These are phyloP conservation scores for Lasioglossum vierecki DNA, from an alignment of 2,888 invertebrate genomes.

Conservation along the genomic window DNA sequence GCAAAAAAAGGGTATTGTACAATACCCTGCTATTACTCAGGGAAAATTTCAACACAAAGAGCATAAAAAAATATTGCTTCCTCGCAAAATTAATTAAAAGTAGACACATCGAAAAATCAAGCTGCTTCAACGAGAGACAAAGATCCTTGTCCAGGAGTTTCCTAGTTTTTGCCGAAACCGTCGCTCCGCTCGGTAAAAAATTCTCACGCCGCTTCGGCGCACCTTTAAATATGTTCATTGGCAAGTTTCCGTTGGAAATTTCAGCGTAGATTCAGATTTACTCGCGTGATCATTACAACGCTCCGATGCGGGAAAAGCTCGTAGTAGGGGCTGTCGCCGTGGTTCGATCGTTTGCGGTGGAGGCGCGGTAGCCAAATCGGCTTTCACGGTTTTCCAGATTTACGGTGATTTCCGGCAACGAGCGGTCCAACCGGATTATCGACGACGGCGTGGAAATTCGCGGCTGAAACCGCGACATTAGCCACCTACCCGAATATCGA, in stretches of 20 bases:
- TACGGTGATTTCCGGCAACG: conserved; percentile 23
- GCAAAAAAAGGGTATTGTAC: too few species aligned
- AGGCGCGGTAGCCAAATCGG: conserved; percentile 8
- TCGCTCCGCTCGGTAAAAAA: too few species aligned
- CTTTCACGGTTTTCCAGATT: conserved; percentile 26
- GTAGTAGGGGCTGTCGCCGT: background rate
- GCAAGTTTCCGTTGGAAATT: background rate
- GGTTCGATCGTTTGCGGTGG: conserved; percentile 29
- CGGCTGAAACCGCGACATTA: background rate
- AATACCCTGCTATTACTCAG: too few species aligned
- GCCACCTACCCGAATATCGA: background rate
- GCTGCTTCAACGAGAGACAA: too few species aligned
- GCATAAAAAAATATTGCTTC: too few species aligned
- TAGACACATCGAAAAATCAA: too few species aligned
- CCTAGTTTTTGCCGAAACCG: too few species aligned
- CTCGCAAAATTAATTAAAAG: too few species aligned
- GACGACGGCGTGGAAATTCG: background rate
- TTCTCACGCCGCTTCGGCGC: too few species aligned
- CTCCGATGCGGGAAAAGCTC: background rate
- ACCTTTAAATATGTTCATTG: background rate
- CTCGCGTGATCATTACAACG: background rate
- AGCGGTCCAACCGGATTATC: conserved; percentile 1
- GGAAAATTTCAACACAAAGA: too few species aligned
- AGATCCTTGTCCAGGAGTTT: too few species aligned
- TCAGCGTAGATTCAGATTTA: background rate